Conservation (phyloP, 2,113 vertebrate species). For the Dolichotis patagonum region DNA sequence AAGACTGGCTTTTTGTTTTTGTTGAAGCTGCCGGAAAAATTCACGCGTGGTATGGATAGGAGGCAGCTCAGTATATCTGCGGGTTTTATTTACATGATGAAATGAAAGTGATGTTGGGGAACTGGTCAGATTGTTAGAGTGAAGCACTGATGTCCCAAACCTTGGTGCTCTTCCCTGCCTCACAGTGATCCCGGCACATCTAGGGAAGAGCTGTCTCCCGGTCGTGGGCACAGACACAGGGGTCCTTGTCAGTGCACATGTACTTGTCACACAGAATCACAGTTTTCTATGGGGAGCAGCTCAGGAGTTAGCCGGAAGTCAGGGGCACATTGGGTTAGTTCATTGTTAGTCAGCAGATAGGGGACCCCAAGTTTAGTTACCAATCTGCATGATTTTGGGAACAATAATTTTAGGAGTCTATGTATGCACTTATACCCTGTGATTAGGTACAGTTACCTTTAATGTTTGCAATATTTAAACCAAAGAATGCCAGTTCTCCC, state of each 20-base stretch:
- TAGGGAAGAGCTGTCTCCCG: not conserved
- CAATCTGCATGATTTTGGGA: conserved; percentile 46
- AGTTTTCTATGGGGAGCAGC: conserved; percentile 10
- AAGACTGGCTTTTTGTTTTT: conserved; percentile 14
- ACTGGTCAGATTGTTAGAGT: not conserved
- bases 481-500: conserved; percentile 12
- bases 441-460: conserved; percentile 47
- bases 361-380: conserved; percentile 67
- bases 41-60: not conserved
- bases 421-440: not conserved
- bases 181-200: not conserved
- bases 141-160: not conserved
- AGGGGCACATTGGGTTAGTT: conserved; percentile 58
- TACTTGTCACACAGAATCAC: not conserved
- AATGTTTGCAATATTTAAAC: conserved; percentile 41
- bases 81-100: conserved; percentile 2
- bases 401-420: not conserved
- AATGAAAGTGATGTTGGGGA: not conserved
- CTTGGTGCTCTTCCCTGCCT: not conserved
- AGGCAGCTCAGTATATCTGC: conserved; percentile 48
- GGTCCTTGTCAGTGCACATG: not conserved
- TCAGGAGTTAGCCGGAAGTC: not conserved
- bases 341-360: conserved; percentile 62
- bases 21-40: conserved; percentile 55
- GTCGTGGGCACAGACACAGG: not conserved